Evolutionary conservation across 2,113 vertebrate genomes (phyloP).

Genomic region (Brachionichthys hirsutus): DNA sequence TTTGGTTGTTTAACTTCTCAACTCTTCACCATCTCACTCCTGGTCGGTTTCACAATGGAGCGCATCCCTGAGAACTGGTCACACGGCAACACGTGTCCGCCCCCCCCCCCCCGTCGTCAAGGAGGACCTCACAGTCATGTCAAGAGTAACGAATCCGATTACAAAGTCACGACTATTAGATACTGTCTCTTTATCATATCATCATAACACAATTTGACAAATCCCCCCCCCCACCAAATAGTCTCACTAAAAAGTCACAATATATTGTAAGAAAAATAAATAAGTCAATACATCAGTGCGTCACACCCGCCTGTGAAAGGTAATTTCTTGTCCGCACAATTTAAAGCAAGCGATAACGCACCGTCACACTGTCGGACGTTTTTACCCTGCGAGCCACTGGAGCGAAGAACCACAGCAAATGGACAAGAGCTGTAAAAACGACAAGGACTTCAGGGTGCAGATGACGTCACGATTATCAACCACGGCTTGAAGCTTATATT

Average conservation of each 20-base stretch:
- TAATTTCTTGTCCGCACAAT: conserved; percentile 26
- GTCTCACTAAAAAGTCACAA: conserved; percentile 63
- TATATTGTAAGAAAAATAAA: conserved; percentile 76
- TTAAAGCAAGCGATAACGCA: conserved; percentile 48
- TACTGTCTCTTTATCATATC: conserved; percentile 25
- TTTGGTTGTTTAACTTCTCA: conserved; percentile 13
- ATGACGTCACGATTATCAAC: conserved; percentile 61
- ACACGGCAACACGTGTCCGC: conserved; percentile 52
- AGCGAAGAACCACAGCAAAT: conserved; percentile 55
- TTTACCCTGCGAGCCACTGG: conserved; percentile 38
- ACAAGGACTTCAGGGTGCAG: conserved; percentile 47
- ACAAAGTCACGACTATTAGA: conserved; percentile 43
- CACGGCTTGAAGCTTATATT: conserved; percentile 58
- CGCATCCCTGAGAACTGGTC: conserved; percentile 74
- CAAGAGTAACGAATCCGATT: conserved; percentile 33
- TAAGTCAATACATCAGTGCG: conserved; percentile 62
- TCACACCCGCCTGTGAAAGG: conserved; percentile 38
- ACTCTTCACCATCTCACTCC: background rate
- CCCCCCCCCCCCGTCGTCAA: conserved; percentile 62
- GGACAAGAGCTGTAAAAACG: conserved; percentile 43
- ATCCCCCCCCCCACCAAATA: conserved; percentile 24
- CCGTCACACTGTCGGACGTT: conserved; percentile 41
- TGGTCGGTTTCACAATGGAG: conserved; percentile 46
- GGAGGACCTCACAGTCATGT: conserved; percentile 57
- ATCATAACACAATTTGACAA: conserved; percentile 36